These are phyloP conservation scores for Cantharis lateralis DNA, from an alignment of 2,888 invertebrate species.

Conservation along the genomic window DNA sequence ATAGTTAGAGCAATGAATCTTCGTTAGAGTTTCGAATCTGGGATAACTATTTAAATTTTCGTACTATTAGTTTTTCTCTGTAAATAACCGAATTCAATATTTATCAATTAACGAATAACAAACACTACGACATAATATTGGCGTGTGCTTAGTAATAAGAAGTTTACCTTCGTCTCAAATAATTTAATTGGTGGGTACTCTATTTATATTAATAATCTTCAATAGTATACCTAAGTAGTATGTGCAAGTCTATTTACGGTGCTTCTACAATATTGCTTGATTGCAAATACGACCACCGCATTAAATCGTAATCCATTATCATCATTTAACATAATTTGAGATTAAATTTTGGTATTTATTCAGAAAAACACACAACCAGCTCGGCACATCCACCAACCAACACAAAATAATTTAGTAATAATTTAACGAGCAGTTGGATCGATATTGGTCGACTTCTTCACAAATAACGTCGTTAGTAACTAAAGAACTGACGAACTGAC, in stretches of 20 bases:
- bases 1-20: conserved; percentile 8
- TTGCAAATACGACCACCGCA: conserved; percentile 1
- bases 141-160: neutral
- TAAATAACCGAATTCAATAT: neutral
- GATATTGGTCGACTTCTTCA: neutral
- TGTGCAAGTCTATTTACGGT: neutral
- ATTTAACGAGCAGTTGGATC: neutral
- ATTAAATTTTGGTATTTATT: neutral
- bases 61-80: neutral
- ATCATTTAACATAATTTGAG: conserved; percentile 5
- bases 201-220: neutral
- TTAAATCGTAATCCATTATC: conserved; percentile 7
- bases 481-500: neutral
- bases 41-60: neutral
- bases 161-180: neutral
- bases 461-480: conserved; percentile 7
- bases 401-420: neutral
- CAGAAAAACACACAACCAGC: neutral
- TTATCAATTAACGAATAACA: neutral
- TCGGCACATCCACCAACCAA: neutral
- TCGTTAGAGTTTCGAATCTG: neutral
- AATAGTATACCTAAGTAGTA: neutral
- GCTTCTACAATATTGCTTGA: neutral
- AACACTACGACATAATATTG: neutral
- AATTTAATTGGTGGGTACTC: neutral